A percentile compares a stretch with the other conserved stretches of the same genome.
These are phyloP conservation scores for Megaptera novaeangliae DNA, from an alignment of 2,113 vertebrate species.

Conservation along the genomic window DNA sequence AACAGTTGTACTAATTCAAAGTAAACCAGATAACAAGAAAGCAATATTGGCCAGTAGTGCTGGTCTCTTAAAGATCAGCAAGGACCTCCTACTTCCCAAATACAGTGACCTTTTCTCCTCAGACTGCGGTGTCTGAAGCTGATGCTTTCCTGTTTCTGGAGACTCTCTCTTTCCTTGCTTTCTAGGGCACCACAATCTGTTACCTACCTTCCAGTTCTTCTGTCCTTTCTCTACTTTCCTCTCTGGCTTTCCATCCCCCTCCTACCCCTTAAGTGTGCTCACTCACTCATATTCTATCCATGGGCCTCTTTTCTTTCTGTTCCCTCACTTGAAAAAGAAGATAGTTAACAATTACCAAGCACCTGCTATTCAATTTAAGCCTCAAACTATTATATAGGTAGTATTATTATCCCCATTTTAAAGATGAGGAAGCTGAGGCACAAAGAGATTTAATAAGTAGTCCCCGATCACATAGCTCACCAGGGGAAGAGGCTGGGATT, in stretches of 20 bases:
- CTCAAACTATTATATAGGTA: not conserved
- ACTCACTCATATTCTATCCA: not conserved
- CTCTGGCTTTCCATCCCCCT: not conserved
- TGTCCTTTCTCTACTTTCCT: not conserved
- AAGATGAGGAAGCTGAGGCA: not conserved
- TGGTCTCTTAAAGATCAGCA: not conserved
- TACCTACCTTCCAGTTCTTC: not conserved
- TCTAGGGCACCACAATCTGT: not conserved
- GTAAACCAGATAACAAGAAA: not conserved
- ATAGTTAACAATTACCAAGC: not conserved
- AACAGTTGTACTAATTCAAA: not conserved
- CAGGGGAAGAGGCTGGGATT: not conserved
- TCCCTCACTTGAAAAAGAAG: not conserved
- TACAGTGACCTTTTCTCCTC: not conserved
- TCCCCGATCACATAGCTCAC: not conserved
- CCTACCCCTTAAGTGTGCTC: not conserved
- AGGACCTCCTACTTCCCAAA: not conserved
- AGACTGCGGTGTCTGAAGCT: not conserved
- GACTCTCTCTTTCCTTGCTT: not conserved
- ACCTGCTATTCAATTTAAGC: constrained; percentile 15
- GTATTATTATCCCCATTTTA: not conserved
- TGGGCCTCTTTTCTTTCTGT: not conserved
- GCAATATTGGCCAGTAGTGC: not conserved
- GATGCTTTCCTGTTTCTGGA: not conserved
- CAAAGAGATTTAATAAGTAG: not conserved